Percentiles rank a stretch among this genome's conserved stretches.
Conservation (phyloP, 2,113 vertebrate species). For the Turdus rufiventris region DNA sequence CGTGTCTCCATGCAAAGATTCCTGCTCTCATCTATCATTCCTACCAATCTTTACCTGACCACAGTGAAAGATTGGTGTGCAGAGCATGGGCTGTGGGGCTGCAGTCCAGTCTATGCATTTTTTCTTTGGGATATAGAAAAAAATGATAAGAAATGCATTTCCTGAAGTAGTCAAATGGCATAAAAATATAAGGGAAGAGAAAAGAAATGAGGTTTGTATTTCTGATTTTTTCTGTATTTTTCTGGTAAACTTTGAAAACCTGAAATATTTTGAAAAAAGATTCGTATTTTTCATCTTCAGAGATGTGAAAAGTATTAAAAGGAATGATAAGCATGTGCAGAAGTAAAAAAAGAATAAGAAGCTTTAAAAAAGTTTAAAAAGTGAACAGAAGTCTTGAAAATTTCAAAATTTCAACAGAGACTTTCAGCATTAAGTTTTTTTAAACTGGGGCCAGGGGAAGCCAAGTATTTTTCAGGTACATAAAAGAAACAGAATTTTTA, state of each 20-base stretch:
- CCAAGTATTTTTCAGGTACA: not conserved
- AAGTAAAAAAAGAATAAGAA: not conserved
- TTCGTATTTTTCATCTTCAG: not conserved
- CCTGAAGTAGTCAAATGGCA: not conserved
- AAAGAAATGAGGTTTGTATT: not conserved
- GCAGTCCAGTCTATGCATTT: not conserved
- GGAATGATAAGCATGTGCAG: not conserved
- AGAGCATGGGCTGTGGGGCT: not conserved
- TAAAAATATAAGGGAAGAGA: not conserved
- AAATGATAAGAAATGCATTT: not conserved
- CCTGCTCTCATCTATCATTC: not conserved
- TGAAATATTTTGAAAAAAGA: no score
- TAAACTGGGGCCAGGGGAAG: rapidly evolving
- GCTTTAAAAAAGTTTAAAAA: not conserved
- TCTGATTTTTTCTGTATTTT: not conserved
- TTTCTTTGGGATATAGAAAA: not conserved
- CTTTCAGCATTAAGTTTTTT: not conserved
- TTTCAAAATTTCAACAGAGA: not conserved
- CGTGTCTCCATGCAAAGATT: not conserved
- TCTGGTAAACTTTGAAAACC: not conserved
- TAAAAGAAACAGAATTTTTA: not conserved
- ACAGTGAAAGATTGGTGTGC: not conserved
- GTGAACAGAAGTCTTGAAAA: not conserved
- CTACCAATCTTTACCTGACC: not conserved
- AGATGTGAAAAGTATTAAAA: not conserved